Percentiles rank a stretch among this genome's conserved stretches.
These are phyloP conservation scores for Tenthredo scrophulariae DNA, from an alignment of 2,888 invertebrate genomes.

Conservation along the genomic window DNA sequence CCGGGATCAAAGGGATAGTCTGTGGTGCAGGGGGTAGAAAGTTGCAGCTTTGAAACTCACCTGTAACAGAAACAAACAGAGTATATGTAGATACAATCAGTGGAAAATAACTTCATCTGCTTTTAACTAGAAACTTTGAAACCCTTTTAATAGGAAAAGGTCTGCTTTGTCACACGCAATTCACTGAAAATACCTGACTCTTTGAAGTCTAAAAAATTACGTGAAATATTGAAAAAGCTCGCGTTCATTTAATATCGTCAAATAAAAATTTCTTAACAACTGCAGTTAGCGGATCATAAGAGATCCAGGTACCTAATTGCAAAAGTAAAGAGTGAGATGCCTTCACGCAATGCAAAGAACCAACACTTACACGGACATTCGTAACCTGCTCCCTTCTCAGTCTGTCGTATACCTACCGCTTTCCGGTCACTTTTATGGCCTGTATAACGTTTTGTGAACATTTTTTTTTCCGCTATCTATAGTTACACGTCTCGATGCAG, in stretches of 20 bases:
- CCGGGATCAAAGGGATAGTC: constrained; percentile 23
- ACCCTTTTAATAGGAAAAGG: not conserved
- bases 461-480: not conserved
- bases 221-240: not conserved
- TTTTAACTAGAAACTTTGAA: not conserved
- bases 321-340: constrained; percentile 30
- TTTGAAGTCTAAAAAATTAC: not conserved
- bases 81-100: constrained; percentile 12
- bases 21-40: not conserved
- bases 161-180: not conserved
- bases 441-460: not conserved
- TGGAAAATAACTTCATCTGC: not conserved
- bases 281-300: not conserved
- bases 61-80: constrained; percentile 40
- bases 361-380: constrained; percentile 39
- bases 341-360: constrained; percentile 42
- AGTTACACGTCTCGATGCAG: constrained; percentile 9
- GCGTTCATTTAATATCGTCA: not conserved
- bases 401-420: not conserved
- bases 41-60: constrained; percentile 35
- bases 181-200: too few species aligned
- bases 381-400: constrained; percentile 13
- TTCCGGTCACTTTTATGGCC: constrained; percentile 21
- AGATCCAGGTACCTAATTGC: constrained; percentile 19
- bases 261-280: not conserved